Evolutionary conservation across 2,888 invertebrate species (phyloP).

Genomic region (Euplagia quadripunctaria): DNA sequence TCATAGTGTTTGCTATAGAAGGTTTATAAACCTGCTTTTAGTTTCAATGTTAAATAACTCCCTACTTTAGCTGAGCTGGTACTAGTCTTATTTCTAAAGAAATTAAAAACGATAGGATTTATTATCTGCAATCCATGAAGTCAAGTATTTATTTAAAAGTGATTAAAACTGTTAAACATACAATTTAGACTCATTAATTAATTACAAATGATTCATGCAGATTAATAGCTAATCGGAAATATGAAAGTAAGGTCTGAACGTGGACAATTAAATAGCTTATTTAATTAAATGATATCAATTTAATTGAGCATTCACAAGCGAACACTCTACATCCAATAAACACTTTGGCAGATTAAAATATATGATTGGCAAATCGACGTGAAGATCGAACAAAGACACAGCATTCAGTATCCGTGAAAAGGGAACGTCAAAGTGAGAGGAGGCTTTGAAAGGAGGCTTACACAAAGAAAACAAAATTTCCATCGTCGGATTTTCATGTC

Average conservation of each 20-base stretch:
- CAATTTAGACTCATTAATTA: too few species aligned
- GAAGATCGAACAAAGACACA: slow-evolving; percentile 59
- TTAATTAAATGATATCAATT: slow-evolving; percentile 1
- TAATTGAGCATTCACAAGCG: neutral
- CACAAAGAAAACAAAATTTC: slow-evolving; percentile 73
- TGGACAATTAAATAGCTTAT: neutral
- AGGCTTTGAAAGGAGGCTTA: slow-evolving; percentile 65
- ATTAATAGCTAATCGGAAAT: neutral
- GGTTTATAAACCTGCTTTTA: too few species aligned
- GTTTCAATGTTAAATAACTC: too few species aligned
- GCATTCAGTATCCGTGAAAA: slow-evolving; percentile 56
- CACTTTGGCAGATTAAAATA: slow-evolving; percentile 41
- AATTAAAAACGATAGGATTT: too few species aligned
- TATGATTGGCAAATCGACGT: slow-evolving; percentile 52
- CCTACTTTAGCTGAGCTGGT: too few species aligned
- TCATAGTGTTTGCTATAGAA: too few species aligned
- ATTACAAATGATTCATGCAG: neutral
- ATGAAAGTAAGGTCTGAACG: neutral
- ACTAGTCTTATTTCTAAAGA: too few species aligned
- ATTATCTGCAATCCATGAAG: too few species aligned
- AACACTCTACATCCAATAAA: slow-evolving; percentile 16
- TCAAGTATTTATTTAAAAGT: too few species aligned
- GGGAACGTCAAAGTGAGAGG: slow-evolving; percentile 63
- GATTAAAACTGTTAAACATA: too few species aligned
- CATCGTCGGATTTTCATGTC: slow-evolving; percentile 73